Evolutionary conservation across 2,888 invertebrate species (phyloP).

Genomic region (Onchidella celtica): DNA sequence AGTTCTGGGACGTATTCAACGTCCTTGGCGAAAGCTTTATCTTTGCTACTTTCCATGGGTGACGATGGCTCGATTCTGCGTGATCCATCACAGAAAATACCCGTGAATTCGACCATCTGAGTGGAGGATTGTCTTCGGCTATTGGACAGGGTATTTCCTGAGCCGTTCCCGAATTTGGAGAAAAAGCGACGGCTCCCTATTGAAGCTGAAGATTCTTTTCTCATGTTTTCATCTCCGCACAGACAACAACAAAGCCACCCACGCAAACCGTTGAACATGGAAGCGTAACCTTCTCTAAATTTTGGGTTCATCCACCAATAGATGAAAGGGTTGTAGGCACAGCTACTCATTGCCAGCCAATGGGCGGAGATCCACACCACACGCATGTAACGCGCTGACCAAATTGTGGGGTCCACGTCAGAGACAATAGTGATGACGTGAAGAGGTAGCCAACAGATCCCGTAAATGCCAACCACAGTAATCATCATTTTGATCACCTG

Average conservation of each 20-base stretch:
- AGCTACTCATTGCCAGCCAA: constrained; percentile 95
- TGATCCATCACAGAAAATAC: not conserved
- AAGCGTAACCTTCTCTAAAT: constrained; percentile 62
- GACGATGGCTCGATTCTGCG: constrained; percentile 9
- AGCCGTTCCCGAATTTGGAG: constrained; percentile 21
- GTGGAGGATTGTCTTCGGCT: constrained; percentile 17
- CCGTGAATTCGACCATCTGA: constrained; percentile 36
- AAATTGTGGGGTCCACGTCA: constrained; percentile 61
- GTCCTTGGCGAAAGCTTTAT: not conserved
- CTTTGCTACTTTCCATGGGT: not conserved
- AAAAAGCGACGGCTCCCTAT: not conserved
- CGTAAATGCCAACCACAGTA: constrained; percentile 94
- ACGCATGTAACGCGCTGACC: constrained; percentile 57
- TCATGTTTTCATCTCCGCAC: not conserved
- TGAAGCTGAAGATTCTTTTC: constrained; percentile 12
- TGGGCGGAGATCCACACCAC: constrained; percentile 82
- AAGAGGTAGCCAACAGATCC: constrained; percentile 96
- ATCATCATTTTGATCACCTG: constrained; percentile 88
- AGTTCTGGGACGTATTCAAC: constrained; percentile 27
- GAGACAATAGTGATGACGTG: constrained; percentile 92
- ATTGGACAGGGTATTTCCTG: not conserved
- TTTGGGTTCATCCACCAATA: constrained; percentile 98
- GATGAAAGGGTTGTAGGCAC: constrained; percentile 97
- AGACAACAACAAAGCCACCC: constrained; percentile 6
- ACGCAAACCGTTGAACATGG: constrained; percentile 31